phyloP scores from a whole-genome alignment of 2,113 vertebrate genomes.

The Himantopus leucocephalus region DNA sequence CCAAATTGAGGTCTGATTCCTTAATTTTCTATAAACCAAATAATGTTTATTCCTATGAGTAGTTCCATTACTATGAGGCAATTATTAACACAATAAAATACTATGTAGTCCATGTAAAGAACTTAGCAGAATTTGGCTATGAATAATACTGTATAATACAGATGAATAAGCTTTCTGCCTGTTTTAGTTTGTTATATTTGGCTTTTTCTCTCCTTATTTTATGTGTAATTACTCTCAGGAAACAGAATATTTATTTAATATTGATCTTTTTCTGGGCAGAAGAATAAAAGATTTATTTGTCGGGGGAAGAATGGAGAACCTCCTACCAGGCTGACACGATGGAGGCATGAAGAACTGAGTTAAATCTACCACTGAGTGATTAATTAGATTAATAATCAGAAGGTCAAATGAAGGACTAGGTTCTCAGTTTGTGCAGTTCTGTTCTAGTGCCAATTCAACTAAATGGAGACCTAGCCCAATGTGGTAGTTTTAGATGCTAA shows the following conservation, averaged over 20 bases:
- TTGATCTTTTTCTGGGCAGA: not conserved
- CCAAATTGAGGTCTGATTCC: not conserved
- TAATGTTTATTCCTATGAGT: not conserved
- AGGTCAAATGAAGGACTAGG: slow-evolving; percentile 15
- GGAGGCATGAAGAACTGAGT: not conserved
- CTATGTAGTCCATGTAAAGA: not conserved
- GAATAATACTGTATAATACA: not conserved
- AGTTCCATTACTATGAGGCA: not conserved
- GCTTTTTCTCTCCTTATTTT: not conserved
- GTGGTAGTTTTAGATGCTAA: not conserved
- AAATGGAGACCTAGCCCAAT: not conserved
- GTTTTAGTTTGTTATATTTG: slow-evolving; percentile 7
- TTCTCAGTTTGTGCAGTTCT: slow-evolving; percentile 12
- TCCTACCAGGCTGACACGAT: not conserved
- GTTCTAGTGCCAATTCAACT: not conserved
- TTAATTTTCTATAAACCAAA: not conserved
- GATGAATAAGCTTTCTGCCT: not conserved
- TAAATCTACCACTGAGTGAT: slow-evolving; percentile 38
- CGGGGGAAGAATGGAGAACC: not conserved
- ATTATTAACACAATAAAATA: not conserved
- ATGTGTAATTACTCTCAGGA: not conserved
- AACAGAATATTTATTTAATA: slow-evolving; percentile 31
- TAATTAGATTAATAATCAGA: slow-evolving; percentile 52
- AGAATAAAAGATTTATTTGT: not conserved
- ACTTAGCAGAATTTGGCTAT: not conserved